A percentile compares a stretch with the other conserved stretches of the same genome.
Conservation (phyloP, 2,888 invertebrate species). For the Ormyrus pomaceus region DNA sequence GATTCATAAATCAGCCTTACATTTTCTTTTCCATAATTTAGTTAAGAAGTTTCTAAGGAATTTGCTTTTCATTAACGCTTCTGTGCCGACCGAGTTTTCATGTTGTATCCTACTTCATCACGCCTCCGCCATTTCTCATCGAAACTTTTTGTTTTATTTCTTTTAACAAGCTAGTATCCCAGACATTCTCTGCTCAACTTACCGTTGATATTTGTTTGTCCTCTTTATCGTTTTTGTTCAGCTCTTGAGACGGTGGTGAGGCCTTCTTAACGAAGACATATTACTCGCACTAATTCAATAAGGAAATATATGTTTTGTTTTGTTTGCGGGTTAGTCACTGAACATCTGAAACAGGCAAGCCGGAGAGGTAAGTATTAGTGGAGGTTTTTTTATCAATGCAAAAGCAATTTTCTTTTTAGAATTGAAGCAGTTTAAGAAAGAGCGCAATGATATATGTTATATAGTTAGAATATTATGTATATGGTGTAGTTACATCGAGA, state of each 20-base stretch:
- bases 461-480: too few species aligned
- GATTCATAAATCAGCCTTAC: conserved; percentile 24
- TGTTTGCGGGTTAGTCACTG: conserved; percentile 44
- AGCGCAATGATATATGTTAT: too few species aligned
- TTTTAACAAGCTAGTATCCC: too few species aligned
- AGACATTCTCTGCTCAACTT: not conserved
- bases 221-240: conserved; percentile 3
- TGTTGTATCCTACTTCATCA: not conserved
- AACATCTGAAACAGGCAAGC: conserved; percentile 54
- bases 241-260: conserved; percentile 48
- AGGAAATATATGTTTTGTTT: conserved; percentile 27
- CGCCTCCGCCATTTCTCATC: not conserved
- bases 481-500: too few species aligned
- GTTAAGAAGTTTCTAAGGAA: conserved; percentile 20
- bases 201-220: conserved; percentile 4
- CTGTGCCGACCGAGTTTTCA: not conserved
- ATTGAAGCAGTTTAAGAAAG: too few species aligned
- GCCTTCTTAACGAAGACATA: conserved; percentile 46
- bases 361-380: conserved; percentile 34
- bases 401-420: too few species aligned
- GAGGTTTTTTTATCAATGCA: not conserved
- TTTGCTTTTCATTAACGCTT: conserved; percentile 17
- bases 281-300: conserved; percentile 14
- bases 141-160: not conserved
- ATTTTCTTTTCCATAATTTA: conserved; percentile 16